Base-by-base conservation (phyloP, 2,888 invertebrate genomes). In the Xestia xanthographa region DNA sequence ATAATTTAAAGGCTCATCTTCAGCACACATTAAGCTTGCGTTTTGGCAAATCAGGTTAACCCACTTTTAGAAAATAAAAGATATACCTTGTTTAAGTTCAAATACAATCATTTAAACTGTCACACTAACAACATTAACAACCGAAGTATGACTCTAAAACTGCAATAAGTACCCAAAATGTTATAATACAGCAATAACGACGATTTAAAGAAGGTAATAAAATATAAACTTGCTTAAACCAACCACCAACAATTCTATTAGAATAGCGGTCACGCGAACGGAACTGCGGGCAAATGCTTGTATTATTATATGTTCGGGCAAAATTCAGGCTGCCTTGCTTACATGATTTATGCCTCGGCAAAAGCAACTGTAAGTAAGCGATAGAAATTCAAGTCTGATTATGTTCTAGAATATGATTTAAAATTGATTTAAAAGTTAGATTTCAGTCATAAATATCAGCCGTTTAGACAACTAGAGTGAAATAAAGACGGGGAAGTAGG, bases 211-310 rank as follows among this genome's bases (percentile, higher is more conserved):
- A 77, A 63, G 72, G 75, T 26, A 56, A 80, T 77, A 77, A 86
- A 87, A 43, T 65, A 78, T 62, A 75, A 85, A 79, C 63, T 85
- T 77, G 71, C 58, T 73, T 50, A 72, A 79, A 84, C 77, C 53
- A 74, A 83, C 69, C 68, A 67, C 63, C 70, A 79, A 76, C 82
- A 77, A 76, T 84, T 84, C 82, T 80, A 75, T 84, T 78, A 80
- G 68, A 80, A 74, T 63, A 82, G 76, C 48, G 62, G 71, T 77
- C 84, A 86, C 82, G 88, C 85, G 65, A 88, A 70, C 88, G 87
- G 87, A 87, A 87, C 87, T 87, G 87, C 87, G 65, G 88, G 72
- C 34, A 41, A 86, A 82, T 80, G 72, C 76, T 84, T 77, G 86
- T 86, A 82, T 82, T 80, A 78, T 82, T 81, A 77, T 77, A 87